Base-by-base conservation (phyloP, 2,797 vertebrate species). In the Alcedo quadribrachys region DNA sequence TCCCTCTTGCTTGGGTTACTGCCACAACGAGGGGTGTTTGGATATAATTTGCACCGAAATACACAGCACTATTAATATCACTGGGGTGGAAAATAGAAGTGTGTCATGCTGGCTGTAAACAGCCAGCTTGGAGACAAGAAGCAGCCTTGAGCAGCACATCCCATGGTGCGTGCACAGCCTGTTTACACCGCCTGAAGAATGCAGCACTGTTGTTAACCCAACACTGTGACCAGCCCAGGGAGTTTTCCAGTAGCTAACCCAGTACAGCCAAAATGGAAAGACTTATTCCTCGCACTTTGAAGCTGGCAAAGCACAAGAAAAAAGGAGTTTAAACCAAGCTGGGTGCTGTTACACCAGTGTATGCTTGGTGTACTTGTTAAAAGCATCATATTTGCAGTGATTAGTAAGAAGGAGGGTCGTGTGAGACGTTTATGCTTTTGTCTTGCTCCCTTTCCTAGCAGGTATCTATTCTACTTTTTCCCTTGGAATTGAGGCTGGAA, bases 401-500 rank as follows among this genome's bases (percentile, higher is more conserved):
- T 67, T 53, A 35, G 20, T 48, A 57, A 76, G 66, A 48, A 75
- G 46, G 15, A 67, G 42, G 35, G 27, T 83, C 1, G 1, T 21
- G 21, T 43, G 69, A 92, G 91, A 89, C 32, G 2, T 40, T 67
- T 11, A 43, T 85, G 40, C 32, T 87, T 95, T 89, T 87, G 46
- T 87, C 85, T 89, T 87, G 55, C 37, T 94, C 21, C 17, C 43
- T 77, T 89, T 95, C 75, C 81, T 95, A 78, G 77, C 63, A 81
- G 45, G 30, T 87, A 63, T 87, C 69, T 77, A 42, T 81, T 87
- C 58, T 54, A 20, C 48, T 62, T 89, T 76, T 89, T 83, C 73
- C 79, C 50, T 89, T 93, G 84, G 71, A 92, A 94, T 83, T 84
- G 61, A 92, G 92, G 79, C 94, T 66, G 67, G 74, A 86, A 14